These are phyloP conservation scores for Epinephelus awoara DNA, from an alignment of 2,797 vertebrate species.

Conservation along the genomic window DNA sequence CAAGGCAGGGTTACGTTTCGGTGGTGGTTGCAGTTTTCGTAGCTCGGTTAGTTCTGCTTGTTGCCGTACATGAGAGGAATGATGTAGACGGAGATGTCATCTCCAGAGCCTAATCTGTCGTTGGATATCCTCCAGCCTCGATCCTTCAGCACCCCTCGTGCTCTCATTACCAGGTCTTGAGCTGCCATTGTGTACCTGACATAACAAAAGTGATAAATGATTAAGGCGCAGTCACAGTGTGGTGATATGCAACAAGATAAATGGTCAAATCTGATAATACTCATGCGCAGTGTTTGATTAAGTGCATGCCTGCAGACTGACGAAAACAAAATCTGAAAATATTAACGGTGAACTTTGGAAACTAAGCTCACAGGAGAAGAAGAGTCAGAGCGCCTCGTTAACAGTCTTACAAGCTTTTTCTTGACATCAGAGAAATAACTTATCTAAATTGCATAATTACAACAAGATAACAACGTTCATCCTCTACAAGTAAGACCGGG, in stretches of 20 bases:
- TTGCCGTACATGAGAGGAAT: conserved; percentile 94
- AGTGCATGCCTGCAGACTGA: conserved; percentile 1
- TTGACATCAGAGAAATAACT: conserved; percentile 44
- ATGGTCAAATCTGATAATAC: neutral
- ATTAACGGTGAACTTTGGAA: conserved; percentile 21
- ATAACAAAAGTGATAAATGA: conserved; percentile 11
- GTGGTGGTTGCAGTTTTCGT: neutral
- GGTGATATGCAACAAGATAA: neutral
- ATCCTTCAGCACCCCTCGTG: conserved; percentile 94
- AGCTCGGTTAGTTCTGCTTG: conserved; percentile 83
- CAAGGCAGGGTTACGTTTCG: conserved; percentile 31
- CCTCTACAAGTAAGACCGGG: conserved; percentile 42
- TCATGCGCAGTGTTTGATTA: neutral
- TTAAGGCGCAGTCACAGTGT: neutral
- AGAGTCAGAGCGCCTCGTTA: conserved; percentile 1
- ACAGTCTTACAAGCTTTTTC: conserved; percentile 32
- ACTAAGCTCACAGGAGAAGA: conserved; percentile 7
- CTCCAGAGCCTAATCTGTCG: conserved; percentile 95
- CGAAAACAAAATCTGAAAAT: neutral
- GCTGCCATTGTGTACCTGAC: conserved; percentile 96
- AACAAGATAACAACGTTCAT: conserved; percentile 39
- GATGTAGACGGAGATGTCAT: conserved; percentile 98
- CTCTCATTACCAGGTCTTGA: conserved; percentile 97
- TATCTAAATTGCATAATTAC: conserved; percentile 61
- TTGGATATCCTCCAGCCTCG: conserved; percentile 97